Evolutionary conservation across 2,113 vertebrate genomes (phyloP).

Genomic region (Morone chrysops): DNA sequence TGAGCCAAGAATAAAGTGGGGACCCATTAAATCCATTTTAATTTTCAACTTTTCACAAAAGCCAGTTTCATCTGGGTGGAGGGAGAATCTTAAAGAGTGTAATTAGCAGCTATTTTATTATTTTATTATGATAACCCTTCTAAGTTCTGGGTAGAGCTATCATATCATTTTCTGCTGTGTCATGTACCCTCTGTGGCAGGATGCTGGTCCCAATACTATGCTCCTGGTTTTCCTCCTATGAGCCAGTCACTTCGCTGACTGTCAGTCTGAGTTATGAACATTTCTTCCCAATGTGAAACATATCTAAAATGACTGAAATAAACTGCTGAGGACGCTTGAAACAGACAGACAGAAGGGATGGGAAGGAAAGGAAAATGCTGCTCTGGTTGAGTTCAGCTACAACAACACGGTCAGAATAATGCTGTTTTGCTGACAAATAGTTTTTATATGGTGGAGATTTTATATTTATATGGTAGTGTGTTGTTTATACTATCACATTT

Average conservation of each 20-base stretch:
- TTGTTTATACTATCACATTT: too few species aligned
- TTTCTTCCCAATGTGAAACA: background rate
- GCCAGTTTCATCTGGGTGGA: background rate
- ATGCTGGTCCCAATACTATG: background rate
- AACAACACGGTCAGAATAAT: background rate
- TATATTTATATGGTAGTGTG: too few species aligned
- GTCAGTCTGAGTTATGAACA: slow-evolving; percentile 9
- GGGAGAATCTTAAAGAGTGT: background rate
- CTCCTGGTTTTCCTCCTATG: background rate
- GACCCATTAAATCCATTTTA: background rate
- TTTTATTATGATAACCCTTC: too few species aligned
- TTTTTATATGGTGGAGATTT: too few species aligned
- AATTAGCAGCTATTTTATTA: background rate
- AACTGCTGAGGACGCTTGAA: background rate
- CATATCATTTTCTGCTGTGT: background rate
- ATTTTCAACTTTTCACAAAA: background rate
- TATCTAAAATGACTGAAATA: background rate
- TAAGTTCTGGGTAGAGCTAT: background rate
- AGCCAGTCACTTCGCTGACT: background rate
- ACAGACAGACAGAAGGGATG: background rate
- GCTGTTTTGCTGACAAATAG: background rate
- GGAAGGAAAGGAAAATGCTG: too few species aligned
- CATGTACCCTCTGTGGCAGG: background rate
- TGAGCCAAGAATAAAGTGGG: background rate
- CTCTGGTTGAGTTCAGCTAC: background rate